Evolutionary conservation across 2,113 vertebrate species (phyloP), one percentile per base, ranked within the genome.

Genomic region (Hylia prasina): DNA sequence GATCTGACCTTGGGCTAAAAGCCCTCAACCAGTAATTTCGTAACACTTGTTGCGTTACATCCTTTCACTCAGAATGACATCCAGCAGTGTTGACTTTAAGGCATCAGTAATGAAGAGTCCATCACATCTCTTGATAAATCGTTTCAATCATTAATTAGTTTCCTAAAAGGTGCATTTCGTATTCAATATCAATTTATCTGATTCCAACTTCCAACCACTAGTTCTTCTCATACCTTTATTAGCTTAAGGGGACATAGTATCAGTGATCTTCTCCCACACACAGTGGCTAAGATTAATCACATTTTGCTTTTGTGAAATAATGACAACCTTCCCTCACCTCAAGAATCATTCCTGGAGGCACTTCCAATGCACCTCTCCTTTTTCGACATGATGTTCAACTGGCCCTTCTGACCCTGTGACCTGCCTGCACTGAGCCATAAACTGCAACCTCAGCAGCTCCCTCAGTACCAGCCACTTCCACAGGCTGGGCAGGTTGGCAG

Each of bases 1-100:
- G 53, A n/a, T 33, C 33, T 89, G 78, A 93, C 91, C 85, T 77
- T 53, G 47, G 56, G 70, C 84, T 45, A 14, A 76, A 88, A 86
- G 56, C 51, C 68, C 28, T 81, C 70, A 27, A 8, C 42, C 27
- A 18, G 23, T 77, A 45, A 72, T 31, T 77, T 48, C 2, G 0
- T 47, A 54, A 66, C 21, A 7, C 22, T 51, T 37, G 3, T 15
- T 47, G 40, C 11, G 2, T 54, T 61, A 44, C 19, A 66, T 58
- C 42, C 19, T 35, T 66, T 90, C 9, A 7, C 37, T 78, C 7
- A 2, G 45, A 66, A 61, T 35, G 30, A 28, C 22, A 22, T 30
- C 53, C 68, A 57, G 40, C 23, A 7, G 30, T 7, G 24, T 19
- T 90, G 66, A 44, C 64, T 79, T 77, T 15, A 70, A 71, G 54